Evolutionary conservation across 2,888 invertebrate species (phyloP).

Genomic region (Masnerella sp.): DNA sequence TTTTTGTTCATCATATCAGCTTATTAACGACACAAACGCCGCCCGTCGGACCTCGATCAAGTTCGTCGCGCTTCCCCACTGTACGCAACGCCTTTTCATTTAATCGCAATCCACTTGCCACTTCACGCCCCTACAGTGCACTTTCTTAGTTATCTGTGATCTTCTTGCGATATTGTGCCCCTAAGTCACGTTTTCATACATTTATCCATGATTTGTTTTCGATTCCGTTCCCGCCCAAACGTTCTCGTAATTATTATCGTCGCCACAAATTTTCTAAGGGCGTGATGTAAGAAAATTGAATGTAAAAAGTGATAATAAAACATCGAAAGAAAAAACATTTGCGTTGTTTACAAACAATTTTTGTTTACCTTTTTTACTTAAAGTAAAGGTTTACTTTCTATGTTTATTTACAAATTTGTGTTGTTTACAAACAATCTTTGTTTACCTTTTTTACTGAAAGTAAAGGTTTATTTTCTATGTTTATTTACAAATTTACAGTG

Average conservation of each 20-base stretch:
- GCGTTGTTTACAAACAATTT: no score
- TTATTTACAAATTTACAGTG: no score
- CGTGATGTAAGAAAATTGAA: no score
- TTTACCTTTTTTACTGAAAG: no score
- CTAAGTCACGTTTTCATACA: constrained; percentile 3
- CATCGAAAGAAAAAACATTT: no score
- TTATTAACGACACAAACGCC: neutral
- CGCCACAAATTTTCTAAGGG: neutral
- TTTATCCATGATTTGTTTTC: constrained; percentile 3
- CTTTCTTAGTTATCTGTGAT: constrained; percentile 9
- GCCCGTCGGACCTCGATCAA: neutral
- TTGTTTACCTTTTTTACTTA: no score
- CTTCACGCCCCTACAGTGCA: constrained; percentile 7
- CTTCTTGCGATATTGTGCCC: constrained; percentile 2
- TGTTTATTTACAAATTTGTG: no score
- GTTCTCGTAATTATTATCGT: neutral
- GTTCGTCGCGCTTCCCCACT: neutral
- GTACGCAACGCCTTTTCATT: constrained; percentile 3
- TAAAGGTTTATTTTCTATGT: no score
- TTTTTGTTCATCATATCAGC: neutral
- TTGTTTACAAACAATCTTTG: no score
- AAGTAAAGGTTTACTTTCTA: no score
- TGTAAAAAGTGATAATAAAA: no score
- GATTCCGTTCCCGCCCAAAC: neutral
- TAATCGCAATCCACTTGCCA: constrained; percentile 11